Conservation (phyloP, 2,113 vertebrate species). For the Mionectes macconnelli region DNA sequence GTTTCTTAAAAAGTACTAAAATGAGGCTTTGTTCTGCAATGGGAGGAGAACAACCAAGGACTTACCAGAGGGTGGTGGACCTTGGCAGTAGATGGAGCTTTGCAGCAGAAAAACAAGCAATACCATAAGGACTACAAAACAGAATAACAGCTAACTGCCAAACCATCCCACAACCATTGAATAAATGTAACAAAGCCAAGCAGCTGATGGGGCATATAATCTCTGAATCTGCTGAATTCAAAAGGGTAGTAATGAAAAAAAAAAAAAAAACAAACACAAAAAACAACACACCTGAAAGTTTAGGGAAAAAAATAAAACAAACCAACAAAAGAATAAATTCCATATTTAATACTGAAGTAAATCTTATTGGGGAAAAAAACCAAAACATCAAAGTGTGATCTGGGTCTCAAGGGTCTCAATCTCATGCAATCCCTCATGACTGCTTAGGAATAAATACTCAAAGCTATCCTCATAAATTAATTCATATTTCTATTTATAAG, state of each 20-base stretch:
- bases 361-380: neutral
- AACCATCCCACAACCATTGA: neutral
- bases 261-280: neutral
- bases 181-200: neutral
- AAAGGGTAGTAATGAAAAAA: neutral
- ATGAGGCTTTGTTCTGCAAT: neutral
- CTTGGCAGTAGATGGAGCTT: neutral
- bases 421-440: neutral
- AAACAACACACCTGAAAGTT: neutral
- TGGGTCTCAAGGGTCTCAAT: neutral
- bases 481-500: neutral
- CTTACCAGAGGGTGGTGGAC: neutral
- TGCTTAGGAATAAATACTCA: neutral
- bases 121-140: neutral
- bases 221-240: neutral
- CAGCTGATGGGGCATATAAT: neutral
- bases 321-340: neutral
- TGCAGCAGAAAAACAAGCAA: neutral
- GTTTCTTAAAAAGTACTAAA: neutral
- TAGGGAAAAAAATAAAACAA: no score
- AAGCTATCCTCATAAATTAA: neutral
- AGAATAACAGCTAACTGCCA: neutral
- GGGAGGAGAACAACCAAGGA: neutral
- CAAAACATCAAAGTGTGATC: neutral
- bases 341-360: neutral